These are phyloP conservation scores for Coptodon bakossiorum DNA, from an alignment of 2,113 vertebrate species.

Conservation along the genomic window DNA sequence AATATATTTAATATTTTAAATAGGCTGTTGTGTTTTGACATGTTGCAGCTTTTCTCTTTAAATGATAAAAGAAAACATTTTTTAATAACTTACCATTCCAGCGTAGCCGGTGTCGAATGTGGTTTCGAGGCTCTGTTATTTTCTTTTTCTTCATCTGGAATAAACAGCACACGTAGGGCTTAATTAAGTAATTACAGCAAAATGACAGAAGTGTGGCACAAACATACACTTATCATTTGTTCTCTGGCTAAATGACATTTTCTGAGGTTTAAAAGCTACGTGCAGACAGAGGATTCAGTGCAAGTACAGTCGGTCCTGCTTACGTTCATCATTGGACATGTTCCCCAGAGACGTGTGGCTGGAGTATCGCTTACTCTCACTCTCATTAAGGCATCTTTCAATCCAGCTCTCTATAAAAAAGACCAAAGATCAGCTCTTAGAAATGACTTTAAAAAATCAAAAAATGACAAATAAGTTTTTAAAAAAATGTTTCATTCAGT, in stretches of 20 bases:
- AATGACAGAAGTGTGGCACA: neutral
- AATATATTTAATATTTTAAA: neutral
- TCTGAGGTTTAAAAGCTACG: neutral
- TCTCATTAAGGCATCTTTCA: slow-evolving; percentile 98
- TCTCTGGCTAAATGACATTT: neutral
- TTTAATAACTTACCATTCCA: slow-evolving; percentile 85
- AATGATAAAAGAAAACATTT: neutral
- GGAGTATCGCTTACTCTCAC: slow-evolving; percentile 94
- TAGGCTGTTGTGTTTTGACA: neutral
- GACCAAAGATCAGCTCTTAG: neutral
- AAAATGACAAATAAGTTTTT: neutral
- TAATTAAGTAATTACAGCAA: neutral
- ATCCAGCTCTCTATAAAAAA: slow-evolving; percentile 97
- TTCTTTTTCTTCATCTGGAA: slow-evolving; percentile 97
- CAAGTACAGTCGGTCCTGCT: slow-evolving; percentile 59
- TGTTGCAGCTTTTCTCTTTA: neutral
- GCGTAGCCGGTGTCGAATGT: slow-evolving; percentile 95
- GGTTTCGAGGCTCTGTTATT: slow-evolving; percentile 96
- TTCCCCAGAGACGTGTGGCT: slow-evolving; percentile 95
- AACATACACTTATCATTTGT: neutral
- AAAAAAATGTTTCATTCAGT: neutral
- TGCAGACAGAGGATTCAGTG: neutral
- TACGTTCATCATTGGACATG: slow-evolving; percentile 98
- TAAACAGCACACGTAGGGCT: neutral
- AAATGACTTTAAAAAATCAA: neutral